phyloP scores from a whole-genome alignment of 2,113 vertebrate genomes.

The Clinocottus analis region DNA sequence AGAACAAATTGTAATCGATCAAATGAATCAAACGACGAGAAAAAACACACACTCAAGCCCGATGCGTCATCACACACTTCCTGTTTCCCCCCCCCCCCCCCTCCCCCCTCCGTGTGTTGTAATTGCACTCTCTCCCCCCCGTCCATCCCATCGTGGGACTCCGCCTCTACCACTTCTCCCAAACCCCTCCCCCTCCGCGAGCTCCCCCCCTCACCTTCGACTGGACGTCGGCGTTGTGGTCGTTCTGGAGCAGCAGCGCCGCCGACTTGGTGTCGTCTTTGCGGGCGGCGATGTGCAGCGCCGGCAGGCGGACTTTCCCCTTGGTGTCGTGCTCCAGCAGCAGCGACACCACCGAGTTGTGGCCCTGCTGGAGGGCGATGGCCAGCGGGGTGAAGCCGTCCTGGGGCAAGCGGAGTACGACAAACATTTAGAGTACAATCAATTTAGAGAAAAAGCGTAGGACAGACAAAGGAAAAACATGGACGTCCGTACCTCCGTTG shows the following conservation, averaged over 20 bases:
- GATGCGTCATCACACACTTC: neutral
- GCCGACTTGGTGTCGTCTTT: slow-evolving; percentile 99
- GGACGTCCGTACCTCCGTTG: slow-evolving; percentile 90
- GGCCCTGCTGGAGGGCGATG: slow-evolving; percentile 96
- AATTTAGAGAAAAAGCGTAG: neutral
- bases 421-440: neutral
- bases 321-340: slow-evolving; percentile 98
- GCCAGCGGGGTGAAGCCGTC: slow-evolving; percentile 97
- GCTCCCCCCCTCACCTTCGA: slow-evolving; percentile 90
- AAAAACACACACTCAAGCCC: too few relatives aligned
- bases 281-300: slow-evolving; percentile 95
- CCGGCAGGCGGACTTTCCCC: slow-evolving; percentile 94
- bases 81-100: neutral
- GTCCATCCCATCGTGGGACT: neutral
- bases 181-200: neutral
- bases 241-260: slow-evolving; percentile 95
- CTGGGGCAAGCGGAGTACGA: slow-evolving; percentile 66
- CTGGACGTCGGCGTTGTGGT: slow-evolving; percentile 98
- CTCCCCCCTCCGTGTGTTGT: too few relatives aligned
- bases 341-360: slow-evolving; percentile 95
- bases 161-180: neutral
- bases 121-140: neutral
- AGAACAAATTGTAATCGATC: neutral
- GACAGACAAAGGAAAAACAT: neutral
- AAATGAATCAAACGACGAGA: slow-evolving; percentile 22